Percentiles rank a stretch among this genome's conserved stretches.
Evolutionary conservation across 1,140 invertebrate genomes (phyloP).

Genomic region (Heliconius melpomene): DNA sequence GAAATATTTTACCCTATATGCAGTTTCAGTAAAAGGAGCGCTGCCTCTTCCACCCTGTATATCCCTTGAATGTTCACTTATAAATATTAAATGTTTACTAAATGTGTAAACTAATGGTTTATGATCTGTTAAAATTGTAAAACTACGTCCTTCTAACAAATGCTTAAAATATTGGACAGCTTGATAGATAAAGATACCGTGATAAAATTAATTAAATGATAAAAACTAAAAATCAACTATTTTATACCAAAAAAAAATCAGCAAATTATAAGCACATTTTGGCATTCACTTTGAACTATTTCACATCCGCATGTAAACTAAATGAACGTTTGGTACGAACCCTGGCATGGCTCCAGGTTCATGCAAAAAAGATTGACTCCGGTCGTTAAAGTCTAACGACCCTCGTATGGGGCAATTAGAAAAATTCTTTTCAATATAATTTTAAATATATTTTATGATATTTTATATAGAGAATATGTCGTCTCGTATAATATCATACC

Average conservation of each 20-base stretch:
- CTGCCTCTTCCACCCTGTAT: no score
- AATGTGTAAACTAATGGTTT: no score
- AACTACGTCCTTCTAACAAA: no score
- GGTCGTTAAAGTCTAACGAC: neutral
- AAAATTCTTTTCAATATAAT: neutral
- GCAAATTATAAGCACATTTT: neutral
- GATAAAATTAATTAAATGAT: neutral
- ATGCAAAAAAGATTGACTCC: conserved; percentile 14
- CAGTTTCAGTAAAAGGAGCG: no score
- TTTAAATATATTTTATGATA: neutral
- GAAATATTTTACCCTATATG: no score
- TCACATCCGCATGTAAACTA: conserved; percentile 2
- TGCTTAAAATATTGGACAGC: neutral
- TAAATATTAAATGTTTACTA: no score
- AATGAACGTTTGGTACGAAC: neutral
- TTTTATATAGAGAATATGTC: neutral
- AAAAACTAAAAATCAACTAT: neutral
- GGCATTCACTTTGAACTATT: neutral
- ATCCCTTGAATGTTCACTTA: no score
- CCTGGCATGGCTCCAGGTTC: conserved; percentile 1
- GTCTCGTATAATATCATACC: no score
- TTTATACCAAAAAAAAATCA: neutral
- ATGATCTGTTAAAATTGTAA: no score
- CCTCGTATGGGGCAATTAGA: neutral
- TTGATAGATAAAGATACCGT: neutral